Conservation (phyloP, 92 coral and sea anemone species). For the Phenganax marumi region DNA sequence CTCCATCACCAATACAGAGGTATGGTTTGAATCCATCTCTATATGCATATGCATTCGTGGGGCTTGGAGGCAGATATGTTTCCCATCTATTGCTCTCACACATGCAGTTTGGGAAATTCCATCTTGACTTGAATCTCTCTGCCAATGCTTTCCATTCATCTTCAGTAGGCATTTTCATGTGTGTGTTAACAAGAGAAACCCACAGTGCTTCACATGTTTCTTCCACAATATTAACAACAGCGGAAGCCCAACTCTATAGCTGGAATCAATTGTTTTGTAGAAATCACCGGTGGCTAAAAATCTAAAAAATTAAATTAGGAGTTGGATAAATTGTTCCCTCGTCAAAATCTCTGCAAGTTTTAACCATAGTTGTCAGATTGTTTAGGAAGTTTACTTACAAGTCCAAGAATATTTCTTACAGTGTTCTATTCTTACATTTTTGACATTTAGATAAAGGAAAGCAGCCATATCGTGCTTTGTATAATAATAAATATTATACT, state of each 20-base stretch:
- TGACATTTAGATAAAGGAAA: too few species aligned
- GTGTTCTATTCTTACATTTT: too few species aligned
- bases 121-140: constrained; percentile 4
- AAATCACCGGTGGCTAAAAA: constrained; percentile 27
- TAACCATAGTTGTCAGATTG: background rate
- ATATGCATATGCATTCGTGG: background rate
- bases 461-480: too few species aligned
- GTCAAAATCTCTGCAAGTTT: too few species aligned
- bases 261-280: background rate
- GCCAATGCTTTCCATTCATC: constrained; percentile 11
- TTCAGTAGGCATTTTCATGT: background rate
- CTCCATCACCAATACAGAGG: constrained; percentile 21
- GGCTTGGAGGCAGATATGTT: background rate
- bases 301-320: background rate
- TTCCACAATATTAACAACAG: constrained; percentile 21
- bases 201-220: constrained; percentile 14
- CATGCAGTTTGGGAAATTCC: constrained; percentile 23
- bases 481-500: too few species aligned
- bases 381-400: too few species aligned
- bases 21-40: constrained; percentile 19
- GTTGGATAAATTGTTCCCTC: background rate
- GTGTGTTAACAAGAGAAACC: background rate
- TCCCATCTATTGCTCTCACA: constrained; percentile 10
- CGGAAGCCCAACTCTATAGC: constrained; percentile 24
- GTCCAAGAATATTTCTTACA: too few species aligned